Percentiles rank a stretch among this genome's conserved stretches.
Conservation (phyloP, 2,113 vertebrate genomes). For the Mugil cephalus region DNA sequence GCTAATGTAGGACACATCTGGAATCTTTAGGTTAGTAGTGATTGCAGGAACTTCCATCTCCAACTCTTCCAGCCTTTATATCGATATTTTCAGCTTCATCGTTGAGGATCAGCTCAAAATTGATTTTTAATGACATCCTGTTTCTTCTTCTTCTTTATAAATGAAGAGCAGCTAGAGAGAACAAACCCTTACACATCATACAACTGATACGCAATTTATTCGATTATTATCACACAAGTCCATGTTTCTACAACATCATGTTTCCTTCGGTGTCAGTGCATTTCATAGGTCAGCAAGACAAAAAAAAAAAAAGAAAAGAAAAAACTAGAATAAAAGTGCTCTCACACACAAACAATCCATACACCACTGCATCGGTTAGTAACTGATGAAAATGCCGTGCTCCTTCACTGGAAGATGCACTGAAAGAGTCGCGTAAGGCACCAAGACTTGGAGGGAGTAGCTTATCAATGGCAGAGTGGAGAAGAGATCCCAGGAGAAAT, state of each 20-base stretch:
- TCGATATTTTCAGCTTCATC: too few relatives aligned
- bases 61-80: too few relatives aligned
- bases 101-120: too few relatives aligned
- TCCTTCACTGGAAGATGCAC: constrained; percentile 86
- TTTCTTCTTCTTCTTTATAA: too few relatives aligned
- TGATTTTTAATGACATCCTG: too few relatives aligned
- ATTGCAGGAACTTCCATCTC: too few relatives aligned
- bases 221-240: constrained; percentile 82
- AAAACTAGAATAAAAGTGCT: constrained; percentile 26
- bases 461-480: constrained; percentile 80
- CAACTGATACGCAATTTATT: constrained; percentile 76
- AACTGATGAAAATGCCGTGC: constrained; percentile 66
- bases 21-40: too few relatives aligned
- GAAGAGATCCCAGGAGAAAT: not conserved
- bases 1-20: too few relatives aligned
- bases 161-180: too few relatives aligned
- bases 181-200: not conserved
- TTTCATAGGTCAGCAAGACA: constrained; percentile 86
- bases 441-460: constrained; percentile 88
- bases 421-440: constrained; percentile 90
- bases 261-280: constrained; percentile 91
- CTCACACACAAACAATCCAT: constrained; percentile 18
- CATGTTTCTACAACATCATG: constrained; percentile 76
- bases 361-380: constrained; percentile 42
- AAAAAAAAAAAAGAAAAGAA: constrained; percentile 73